phyloP scores from a whole-genome alignment of 2,888 invertebrate species.

The Abrostola triplasia region DNA sequence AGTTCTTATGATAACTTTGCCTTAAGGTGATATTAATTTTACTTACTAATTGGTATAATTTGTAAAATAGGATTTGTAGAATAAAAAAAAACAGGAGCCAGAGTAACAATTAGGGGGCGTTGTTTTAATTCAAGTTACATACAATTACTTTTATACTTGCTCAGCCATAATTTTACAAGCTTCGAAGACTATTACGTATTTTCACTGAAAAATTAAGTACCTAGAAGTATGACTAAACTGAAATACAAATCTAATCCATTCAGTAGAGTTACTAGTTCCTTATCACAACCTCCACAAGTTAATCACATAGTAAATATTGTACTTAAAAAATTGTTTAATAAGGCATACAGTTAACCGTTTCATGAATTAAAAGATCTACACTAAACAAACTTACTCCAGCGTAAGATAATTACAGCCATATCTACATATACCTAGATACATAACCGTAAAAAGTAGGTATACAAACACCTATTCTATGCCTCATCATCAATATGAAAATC shows the following conservation, averaged over 20 bases:
- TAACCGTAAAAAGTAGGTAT: background rate
- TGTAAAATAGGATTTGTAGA: no score
- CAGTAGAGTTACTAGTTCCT: conserved; percentile 13
- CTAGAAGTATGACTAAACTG: no score
- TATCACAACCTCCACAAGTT: conserved; percentile 39
- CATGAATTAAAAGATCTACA: conserved; percentile 15
- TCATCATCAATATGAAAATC: conserved; percentile 15
- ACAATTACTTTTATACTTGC: no score
- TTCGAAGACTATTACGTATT: background rate
- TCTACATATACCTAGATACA: background rate
- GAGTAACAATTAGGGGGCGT: no score
- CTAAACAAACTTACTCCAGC: conserved; percentile 1
- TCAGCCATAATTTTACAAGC: background rate
- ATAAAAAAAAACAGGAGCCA: no score
- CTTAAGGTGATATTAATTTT: no score
- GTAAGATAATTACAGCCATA: background rate
- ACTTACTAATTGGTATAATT: no score
- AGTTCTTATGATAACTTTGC: no score
- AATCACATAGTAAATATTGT: conserved; percentile 36
- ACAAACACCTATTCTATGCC: background rate
- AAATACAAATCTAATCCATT: conserved; percentile 8
- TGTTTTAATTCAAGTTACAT: no score
- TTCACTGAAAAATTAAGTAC: background rate
- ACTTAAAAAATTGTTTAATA: conserved; percentile 25
- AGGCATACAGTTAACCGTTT: conserved; percentile 14